Evolutionary conservation across 2,113 vertebrate species (phyloP).

Genomic region (Alligator mississippiensis): DNA sequence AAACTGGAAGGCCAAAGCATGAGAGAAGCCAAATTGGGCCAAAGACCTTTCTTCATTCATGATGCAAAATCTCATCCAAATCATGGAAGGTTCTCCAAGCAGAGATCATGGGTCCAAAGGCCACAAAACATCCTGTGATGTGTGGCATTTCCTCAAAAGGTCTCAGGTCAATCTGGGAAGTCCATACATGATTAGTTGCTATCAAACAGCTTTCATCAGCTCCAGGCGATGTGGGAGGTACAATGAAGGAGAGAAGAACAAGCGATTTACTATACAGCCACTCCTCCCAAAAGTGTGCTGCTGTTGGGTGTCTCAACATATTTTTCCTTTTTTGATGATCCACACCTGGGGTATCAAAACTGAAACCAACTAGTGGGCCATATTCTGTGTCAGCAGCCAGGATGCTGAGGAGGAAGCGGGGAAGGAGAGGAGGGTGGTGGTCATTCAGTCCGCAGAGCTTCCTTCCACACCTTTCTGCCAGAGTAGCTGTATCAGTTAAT

Average conservation of each 20-base stretch:
- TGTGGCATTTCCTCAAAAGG: not conserved
- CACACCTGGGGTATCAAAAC: too few species aligned
- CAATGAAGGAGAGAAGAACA: not conserved
- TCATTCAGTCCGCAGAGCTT: not conserved
- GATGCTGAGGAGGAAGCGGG: not conserved
- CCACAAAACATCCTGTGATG: not conserved
- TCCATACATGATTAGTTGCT: not conserved
- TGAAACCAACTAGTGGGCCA: not conserved
- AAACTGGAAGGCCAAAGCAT: not conserved
- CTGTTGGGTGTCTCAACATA: not conserved
- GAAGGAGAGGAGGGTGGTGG: fast-evolving
- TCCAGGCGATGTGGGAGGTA: fast-evolving
- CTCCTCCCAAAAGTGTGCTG: not conserved
- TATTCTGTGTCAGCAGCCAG: not conserved
- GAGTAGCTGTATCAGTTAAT: not conserved
- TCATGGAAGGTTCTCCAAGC: not conserved
- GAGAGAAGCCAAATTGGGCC: not conserved
- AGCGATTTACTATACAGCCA: not conserved
- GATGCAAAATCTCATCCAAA: not conserved
- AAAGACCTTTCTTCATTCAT: not conserved
- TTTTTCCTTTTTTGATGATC: not conserved
- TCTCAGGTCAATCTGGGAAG: not conserved
- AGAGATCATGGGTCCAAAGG: not conserved
- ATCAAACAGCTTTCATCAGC: not conserved
- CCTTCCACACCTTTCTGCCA: fast-evolving